A percentile compares a stretch with the other conserved stretches of the same genome.
phyloP scores from a whole-genome alignment of 2,888 invertebrate species.

The Philereme vetulata region DNA sequence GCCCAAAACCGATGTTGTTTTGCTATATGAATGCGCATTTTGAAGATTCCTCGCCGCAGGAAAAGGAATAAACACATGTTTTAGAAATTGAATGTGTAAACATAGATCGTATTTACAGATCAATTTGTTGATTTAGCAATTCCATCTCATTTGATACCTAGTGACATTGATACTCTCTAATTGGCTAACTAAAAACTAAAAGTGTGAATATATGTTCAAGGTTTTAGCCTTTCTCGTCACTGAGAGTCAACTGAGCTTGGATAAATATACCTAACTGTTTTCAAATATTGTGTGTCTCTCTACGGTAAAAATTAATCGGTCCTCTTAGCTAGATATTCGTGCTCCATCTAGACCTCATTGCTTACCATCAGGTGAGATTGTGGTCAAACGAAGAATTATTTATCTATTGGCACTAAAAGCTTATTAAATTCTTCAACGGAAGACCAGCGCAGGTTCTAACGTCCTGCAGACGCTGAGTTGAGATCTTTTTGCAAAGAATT shows the following conservation, averaged over 20 bases:
- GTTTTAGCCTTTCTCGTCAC: background rate
- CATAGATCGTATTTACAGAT: slow-evolving; percentile 3
- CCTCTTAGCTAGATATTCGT: too few relatives aligned
- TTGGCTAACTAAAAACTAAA: slow-evolving; percentile 12
- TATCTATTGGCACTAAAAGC: too few relatives aligned
- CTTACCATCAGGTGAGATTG: too few relatives aligned
- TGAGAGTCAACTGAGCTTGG: background rate
- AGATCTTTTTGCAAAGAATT: too few relatives aligned
- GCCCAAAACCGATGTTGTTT: background rate
- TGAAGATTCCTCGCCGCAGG: slow-evolving; percentile 2
- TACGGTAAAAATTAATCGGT: too few relatives aligned
- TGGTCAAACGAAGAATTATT: too few relatives aligned
- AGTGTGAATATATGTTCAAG: slow-evolving; percentile 12
- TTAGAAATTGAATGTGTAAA: slow-evolving; percentile 9
- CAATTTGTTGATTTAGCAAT: slow-evolving; percentile 12
- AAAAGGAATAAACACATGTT: slow-evolving; percentile 6
- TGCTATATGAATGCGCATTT: slow-evolving; percentile 12
- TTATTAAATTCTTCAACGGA: too few relatives aligned
- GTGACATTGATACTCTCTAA: slow-evolving; percentile 19
- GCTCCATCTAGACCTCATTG: too few relatives aligned
- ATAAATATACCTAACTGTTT: too few relatives aligned
- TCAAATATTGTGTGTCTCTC: background rate
- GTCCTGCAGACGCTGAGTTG: too few relatives aligned
- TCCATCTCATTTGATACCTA: slow-evolving; percentile 1
- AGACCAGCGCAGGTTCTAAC: too few relatives aligned